Percentiles rank a stretch among this genome's conserved stretches.
Evolutionary conservation across 2,888 invertebrate genomes (phyloP).

Genomic region (Perithous albicinctus): DNA sequence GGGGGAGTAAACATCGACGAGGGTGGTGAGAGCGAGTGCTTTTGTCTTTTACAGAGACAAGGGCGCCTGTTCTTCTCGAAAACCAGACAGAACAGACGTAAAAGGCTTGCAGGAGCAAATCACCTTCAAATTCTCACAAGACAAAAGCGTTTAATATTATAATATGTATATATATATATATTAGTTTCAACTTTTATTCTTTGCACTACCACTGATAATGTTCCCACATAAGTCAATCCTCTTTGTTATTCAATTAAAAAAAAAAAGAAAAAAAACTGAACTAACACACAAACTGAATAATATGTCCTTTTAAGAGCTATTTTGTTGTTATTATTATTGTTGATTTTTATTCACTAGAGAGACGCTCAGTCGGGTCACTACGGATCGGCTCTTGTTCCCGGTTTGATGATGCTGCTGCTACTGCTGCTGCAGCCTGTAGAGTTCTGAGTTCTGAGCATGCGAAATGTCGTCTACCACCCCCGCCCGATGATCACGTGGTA

Average conservation of each 20-base stretch:
- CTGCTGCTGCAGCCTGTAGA: slow-evolving; percentile 80
- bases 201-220: slow-evolving; percentile 11
- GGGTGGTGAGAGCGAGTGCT: slow-evolving; percentile 5
- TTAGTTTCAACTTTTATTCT: background rate
- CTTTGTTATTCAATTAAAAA: background rate
- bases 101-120: background rate
- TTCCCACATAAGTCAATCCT: background rate
- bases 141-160: background rate
- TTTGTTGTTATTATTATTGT: background rate
- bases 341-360: slow-evolving; percentile 7
- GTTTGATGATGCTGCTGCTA: slow-evolving; percentile 61
- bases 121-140: background rate
- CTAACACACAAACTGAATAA: background rate
- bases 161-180: background rate
- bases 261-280: background rate
- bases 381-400: slow-evolving; percentile 34
- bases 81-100: background rate
- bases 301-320: too few relatives aligned
- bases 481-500: slow-evolving; percentile 83
- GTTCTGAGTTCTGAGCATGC: slow-evolving; percentile 82
- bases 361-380: slow-evolving; percentile 29
- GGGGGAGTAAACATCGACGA: slow-evolving; percentile 25
- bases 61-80: background rate
- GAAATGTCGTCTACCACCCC: slow-evolving; percentile 83
- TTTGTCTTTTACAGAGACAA: background rate